phyloP scores from a whole-genome alignment of 1,140 invertebrate genomes.

The Bombus superbus region DNA sequence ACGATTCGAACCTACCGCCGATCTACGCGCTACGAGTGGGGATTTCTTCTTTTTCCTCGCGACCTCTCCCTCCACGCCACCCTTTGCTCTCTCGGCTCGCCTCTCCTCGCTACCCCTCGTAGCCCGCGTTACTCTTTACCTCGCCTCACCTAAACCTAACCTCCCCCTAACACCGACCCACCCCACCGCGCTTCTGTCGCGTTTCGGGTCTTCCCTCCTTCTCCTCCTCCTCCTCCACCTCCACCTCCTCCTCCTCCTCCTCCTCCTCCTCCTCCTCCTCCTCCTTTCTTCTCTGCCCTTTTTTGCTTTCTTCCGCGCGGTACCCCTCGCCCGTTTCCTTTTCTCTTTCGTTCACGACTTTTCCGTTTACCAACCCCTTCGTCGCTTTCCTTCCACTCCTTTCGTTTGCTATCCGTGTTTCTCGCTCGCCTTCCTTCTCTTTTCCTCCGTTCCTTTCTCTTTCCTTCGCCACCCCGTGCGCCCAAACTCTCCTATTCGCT shows the following conservation, averaged over 20 bases:
- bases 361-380: not conserved
- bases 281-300: constrained; percentile 31
- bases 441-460: not conserved
- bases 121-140: constrained; percentile 9
- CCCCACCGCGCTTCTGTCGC: constrained; percentile 47
- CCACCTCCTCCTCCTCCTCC: constrained; percentile 1
- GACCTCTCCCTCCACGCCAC: constrained; percentile 71
- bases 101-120: constrained; percentile 36
- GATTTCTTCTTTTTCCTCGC: constrained; percentile 81
- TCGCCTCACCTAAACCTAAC: constrained; percentile 49
- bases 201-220: constrained; percentile 39
- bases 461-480: not conserved
- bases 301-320: constrained; percentile 16
- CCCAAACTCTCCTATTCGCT: too few species aligned
- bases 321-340: not conserved
- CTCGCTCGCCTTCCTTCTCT: too few species aligned
- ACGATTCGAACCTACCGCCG: constrained; percentile 75
- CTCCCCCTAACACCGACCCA: constrained; percentile 18
- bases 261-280: constrained; percentile 17
- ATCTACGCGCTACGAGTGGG: constrained; percentile 68
- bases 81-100: constrained; percentile 34
- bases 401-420: too few species aligned
- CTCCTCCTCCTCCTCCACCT: constrained; percentile 5
- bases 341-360: constrained; percentile 11
- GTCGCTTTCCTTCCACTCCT: not conserved